Base-by-base conservation (phyloP, 2,888 invertebrate species). In the Ellobium chinense region DNA sequence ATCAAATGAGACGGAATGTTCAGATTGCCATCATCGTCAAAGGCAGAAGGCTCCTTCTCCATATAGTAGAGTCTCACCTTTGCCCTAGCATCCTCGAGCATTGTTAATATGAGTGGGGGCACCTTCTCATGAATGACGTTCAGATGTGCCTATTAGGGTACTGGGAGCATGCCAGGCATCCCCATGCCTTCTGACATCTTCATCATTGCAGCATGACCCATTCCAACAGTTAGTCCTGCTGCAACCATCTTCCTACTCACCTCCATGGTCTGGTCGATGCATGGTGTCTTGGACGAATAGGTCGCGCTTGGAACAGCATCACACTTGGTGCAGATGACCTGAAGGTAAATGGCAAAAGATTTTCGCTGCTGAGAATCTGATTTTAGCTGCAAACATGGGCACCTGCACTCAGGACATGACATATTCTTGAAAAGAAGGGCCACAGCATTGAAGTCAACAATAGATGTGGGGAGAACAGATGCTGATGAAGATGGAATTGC, bases 181-280 rank as follows among this genome's bases (percentile, higher is more conserved):
- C 66, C 66, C 18, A 66, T 29, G 37, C 66, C 34, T 36, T 66
- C 66, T 31, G 66, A 66, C 34, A 66, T 29, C 24, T 66, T 66
- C 37, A 21, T 31, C 66, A 66, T 7, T 4, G 21, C 36, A 14
- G 66, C 66, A 36, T 36, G 66, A n/a, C 66, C 31, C 14, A 66
- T n/a, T n/a, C 66, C 66, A 24, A 66, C 37, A 36, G 4, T 21
- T 14, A 66, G 37, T n/a, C 66, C 36, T 12, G 66, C 21, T 1
- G n/a, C 21, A n/a, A 66, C 66, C n/a, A 34, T 24, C 21, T 34
- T 66, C 18, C 66, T 31, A 34, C 36, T 31, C n/a, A 12, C 31
- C 21, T 66, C 66, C 9, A 7, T 12, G 9, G 46, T 46, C 18
- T 46, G 46, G 63, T 63, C 63, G 24, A 27, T 29, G n/a, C 4